Evolutionary conservation across 1,140 invertebrate genomes (phyloP).

Genomic region (Micrasema longulum): DNA sequence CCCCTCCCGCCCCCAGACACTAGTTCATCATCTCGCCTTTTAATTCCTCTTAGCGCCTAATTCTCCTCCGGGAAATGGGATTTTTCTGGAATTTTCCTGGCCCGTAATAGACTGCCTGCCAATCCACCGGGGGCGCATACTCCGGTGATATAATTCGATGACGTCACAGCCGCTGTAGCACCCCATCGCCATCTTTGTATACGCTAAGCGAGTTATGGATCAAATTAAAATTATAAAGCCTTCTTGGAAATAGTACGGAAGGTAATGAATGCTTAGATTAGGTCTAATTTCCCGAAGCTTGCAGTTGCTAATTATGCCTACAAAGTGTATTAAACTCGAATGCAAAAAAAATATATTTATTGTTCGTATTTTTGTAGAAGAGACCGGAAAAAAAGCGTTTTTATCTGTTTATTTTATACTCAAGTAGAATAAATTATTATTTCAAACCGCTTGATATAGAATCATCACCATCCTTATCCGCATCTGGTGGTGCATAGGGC

Average conservation of each 20-base stretch:
- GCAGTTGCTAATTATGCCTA: too few relatives aligned
- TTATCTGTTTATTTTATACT: too few relatives aligned
- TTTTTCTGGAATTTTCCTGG: slow-evolving; percentile 20
- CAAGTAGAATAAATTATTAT: too few relatives aligned
- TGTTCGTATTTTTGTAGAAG: too few relatives aligned
- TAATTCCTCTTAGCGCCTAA: slow-evolving; percentile 38
- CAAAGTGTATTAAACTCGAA: too few relatives aligned
- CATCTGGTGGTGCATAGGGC: too few relatives aligned
- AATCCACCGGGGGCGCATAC: background rate
- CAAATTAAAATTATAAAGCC: background rate
- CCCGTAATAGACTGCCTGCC: slow-evolving; percentile 22
- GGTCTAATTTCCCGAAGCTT: too few relatives aligned
- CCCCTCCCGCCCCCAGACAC: background rate
- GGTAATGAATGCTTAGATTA: too few relatives aligned
- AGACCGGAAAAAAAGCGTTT: too few relatives aligned
- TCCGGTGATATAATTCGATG: slow-evolving; percentile 8
- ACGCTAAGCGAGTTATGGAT: background rate
- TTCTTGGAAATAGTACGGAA: background rate
- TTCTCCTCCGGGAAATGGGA: slow-evolving; percentile 26
- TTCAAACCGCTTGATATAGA: too few relatives aligned
- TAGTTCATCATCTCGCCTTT: slow-evolving; percentile 35
- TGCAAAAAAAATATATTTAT: too few relatives aligned
- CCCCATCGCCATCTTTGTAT: background rate
- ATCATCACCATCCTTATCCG: too few relatives aligned
- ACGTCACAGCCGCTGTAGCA: background rate